Evolutionary conservation across 1,140 invertebrate genomes (phyloP).

Genomic region (Zaprionus lachaisei): DNA sequence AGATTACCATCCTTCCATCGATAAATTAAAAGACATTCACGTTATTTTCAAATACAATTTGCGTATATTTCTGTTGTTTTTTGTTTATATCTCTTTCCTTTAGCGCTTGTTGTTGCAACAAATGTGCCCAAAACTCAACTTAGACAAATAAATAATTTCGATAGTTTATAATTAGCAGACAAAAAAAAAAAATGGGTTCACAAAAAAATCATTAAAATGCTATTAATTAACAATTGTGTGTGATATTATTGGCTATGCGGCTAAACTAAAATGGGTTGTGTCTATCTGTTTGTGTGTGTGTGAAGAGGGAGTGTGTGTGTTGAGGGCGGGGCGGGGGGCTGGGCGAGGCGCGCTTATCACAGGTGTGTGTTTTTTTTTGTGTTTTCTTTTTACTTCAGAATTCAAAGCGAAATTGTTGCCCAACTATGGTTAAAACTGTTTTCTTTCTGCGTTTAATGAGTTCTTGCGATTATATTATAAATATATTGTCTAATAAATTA

Average conservation of each 20-base stretch:
- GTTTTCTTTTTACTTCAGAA: neutral
- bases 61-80: slow-evolving; percentile 35
- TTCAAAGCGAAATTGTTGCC: neutral
- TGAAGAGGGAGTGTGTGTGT: neutral
- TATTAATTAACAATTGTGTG: slow-evolving; percentile 63
- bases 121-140: slow-evolving; percentile 36
- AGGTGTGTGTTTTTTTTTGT: no score
- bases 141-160: slow-evolving; percentile 68
- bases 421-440: neutral
- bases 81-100: slow-evolving; percentile 28
- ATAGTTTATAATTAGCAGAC: slow-evolving; percentile 65
- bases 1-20: neutral
- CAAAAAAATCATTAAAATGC: slow-evolving; percentile 57
- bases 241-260: slow-evolving; percentile 62
- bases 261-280: slow-evolving; percentile 56
- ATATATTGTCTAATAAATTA: slow-evolving; percentile 59
- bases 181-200: slow-evolving; percentile 35
- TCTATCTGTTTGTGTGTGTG: slow-evolving; percentile 20
- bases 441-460: neutral
- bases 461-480: slow-evolving; percentile 29
- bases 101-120: slow-evolving; percentile 30
- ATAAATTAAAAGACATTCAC: slow-evolving; percentile 12
- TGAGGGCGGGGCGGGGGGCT: slow-evolving; percentile 2
- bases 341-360: slow-evolving; percentile 12
- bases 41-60: slow-evolving; percentile 16